Evolutionary conservation across 2,888 invertebrate genomes (phyloP), one percentile per base, ranked within the genome.

Genomic region (Netelia inedita): DNA sequence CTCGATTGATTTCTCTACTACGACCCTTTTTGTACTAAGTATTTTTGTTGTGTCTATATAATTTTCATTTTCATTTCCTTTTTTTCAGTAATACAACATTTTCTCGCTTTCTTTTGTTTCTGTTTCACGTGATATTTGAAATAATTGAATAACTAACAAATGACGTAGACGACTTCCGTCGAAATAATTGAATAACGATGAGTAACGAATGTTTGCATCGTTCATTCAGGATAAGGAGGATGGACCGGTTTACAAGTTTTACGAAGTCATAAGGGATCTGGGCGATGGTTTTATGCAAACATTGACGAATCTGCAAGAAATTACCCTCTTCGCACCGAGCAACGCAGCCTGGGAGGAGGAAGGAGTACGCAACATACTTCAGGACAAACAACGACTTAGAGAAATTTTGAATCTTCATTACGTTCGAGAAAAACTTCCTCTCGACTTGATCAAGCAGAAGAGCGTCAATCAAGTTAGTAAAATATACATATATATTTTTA

Each of bases 251-350:
- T 96, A 96, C 94, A 96, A 97, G 93, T 98, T 98, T 94, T 97
- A 97, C 93, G 96, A 97, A 92, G 96, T 96, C 75, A 97, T 98
- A 85, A 95, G 96, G 94, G 96, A 97, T 90, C 95, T 96, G 81
- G 97, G 97, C 6, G 95, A 96, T 79, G 96, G 96, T 87, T 97
- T 97, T 91, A 95, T 97, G 92, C 95, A 95, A 85, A 96, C 96
- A 87, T 95, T 98, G 46, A 96, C 95, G 79, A 94, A 95, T 82
- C 95, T 96, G 86, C 96, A 96, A 80, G 96, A 97, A 88, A 95
- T 98, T 28, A 98, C 98, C 2, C 95, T 98, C 80, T 97, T 98
- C 93, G 98, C 98, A 1, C 98, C 98, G 0, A 97, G 97, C 90
- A 98, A 98, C 92, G 96, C 96, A 85, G 98, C 98, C 14, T 97